These are phyloP conservation scores for Oncopeltus fasciatus DNA, from an alignment of 1,140 invertebrate species.

Conservation along the genomic window DNA sequence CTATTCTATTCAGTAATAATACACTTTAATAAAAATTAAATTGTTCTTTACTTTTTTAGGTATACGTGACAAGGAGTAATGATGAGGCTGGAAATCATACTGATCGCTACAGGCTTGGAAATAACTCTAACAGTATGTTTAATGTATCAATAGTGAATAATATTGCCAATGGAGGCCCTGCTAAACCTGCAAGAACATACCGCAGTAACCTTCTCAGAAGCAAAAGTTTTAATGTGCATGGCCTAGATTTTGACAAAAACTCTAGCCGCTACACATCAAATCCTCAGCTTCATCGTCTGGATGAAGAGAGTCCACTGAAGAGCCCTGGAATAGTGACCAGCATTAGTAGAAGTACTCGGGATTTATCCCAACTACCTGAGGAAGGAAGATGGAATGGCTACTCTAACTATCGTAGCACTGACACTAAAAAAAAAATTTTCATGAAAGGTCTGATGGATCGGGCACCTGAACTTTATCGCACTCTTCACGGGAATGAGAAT, in stretches of 20 bases:
- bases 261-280: constrained; percentile 50
- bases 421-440: constrained; percentile 51
- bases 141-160: constrained; percentile 60
- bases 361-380: constrained; percentile 35
- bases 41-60: constrained; percentile 17
- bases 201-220: constrained; percentile 56
- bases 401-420: constrained; percentile 25
- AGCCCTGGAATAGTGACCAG: constrained; percentile 71
- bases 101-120: constrained; percentile 10
- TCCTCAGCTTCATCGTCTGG: constrained; percentile 50
- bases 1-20: too few species aligned
- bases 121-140: constrained; percentile 46
- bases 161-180: constrained; percentile 41
- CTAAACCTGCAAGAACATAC: constrained; percentile 58
- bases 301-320: constrained; percentile 57
- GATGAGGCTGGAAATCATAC: constrained; percentile 9
- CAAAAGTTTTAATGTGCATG: constrained; percentile 72
- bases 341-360: constrained; percentile 63
- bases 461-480: constrained; percentile 58
- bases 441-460: constrained; percentile 52
- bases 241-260: constrained; percentile 24
- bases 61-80: constrained; percentile 22
- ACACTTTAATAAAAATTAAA: too few species aligned
- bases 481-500: constrained; percentile 37
- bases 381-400: constrained; percentile 31